Evolutionary conservation across 2,797 vertebrate species (phyloP).

Genomic region (Lates japonicus): DNA sequence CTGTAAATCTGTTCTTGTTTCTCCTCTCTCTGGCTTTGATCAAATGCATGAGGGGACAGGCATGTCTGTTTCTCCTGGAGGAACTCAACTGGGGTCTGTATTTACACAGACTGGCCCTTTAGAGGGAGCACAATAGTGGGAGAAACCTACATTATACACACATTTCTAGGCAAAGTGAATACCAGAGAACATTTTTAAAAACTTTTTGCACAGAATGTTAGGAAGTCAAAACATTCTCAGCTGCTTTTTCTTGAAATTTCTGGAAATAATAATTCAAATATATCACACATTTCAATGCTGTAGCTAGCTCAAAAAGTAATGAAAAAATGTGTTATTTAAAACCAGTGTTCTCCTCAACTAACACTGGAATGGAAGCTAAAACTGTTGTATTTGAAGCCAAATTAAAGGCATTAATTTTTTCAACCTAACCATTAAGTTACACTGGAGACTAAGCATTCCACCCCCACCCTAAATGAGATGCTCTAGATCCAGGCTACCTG

Average conservation of each 20-base stretch:
- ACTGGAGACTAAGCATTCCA: too few species aligned
- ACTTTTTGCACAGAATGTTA: too few species aligned
- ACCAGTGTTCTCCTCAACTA: neutral
- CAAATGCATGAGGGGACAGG: constrained; percentile 25
- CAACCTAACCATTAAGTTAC: too few species aligned
- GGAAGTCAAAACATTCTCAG: neutral
- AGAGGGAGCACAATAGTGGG: neutral
- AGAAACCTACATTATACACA: neutral
- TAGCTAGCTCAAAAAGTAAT: neutral
- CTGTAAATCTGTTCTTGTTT: constrained; percentile 39
- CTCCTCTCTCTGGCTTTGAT: constrained; percentile 47
- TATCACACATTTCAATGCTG: neutral
- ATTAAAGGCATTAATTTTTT: neutral
- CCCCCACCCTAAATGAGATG: too few species aligned
- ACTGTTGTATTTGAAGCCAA: neutral
- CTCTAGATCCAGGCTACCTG: too few species aligned
- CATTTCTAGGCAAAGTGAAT: neutral
- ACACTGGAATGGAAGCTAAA: neutral
- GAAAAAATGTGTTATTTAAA: neutral
- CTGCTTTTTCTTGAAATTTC: neutral
- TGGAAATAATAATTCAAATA: too few species aligned
- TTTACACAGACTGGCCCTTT: constrained; percentile 1
- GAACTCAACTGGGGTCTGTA: constrained; percentile 15
- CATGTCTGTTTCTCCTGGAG: constrained; percentile 12
- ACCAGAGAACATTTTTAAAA: neutral